Evolutionary conservation across 2,888 invertebrate genomes (phyloP), one percentile per base, ranked within the genome.

Genomic region (Colostygia pectinataria): DNA sequence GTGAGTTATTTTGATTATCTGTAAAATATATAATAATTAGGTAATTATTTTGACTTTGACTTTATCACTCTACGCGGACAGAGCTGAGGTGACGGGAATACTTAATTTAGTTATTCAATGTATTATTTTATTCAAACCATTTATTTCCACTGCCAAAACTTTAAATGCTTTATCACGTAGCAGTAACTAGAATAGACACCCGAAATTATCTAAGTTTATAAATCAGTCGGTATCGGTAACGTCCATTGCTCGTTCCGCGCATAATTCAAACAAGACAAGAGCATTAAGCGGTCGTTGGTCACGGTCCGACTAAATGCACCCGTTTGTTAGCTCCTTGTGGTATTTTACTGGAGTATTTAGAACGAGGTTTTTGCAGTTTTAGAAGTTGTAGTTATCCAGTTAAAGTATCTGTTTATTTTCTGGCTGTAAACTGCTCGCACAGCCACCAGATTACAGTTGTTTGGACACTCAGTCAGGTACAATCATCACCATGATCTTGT

Each of bases 181-280:
- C 43, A 40, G 34, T 14, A 40, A 29, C 49, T 31, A 37, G 20
- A n/a, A 20, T 20, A 47, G 41, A 57, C 52, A 57, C 36, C 53
- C 34, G 47, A 59, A 57, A 49, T 39, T 42, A 58, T 60, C 53
- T 41, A 49, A 56, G 61, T 58, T 42, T 52, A 63, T 68, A 67
- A 68, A 66, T 68, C 65, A 68, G 53, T 47, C 25, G 53, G 59
- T 61, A 62, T 64, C 66, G 57, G 56, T 59, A 51, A 53, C 53
- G 57, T 59, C 68, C 63, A 68, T 66, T 66, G 61, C 65, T 61
- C 56, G 59, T 55, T 51, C 58, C 55, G 59, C 61, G 51, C 56
- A 59, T 66, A 62, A 65, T 57, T 66, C 63, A 61, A 57, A 38
- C 47, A 41, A 53, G 63, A 65, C 64, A 59, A 60, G 59, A 58